phyloP scores from a whole-genome alignment of 2,797 vertebrate species.

The Gallinago nigripennis region DNA sequence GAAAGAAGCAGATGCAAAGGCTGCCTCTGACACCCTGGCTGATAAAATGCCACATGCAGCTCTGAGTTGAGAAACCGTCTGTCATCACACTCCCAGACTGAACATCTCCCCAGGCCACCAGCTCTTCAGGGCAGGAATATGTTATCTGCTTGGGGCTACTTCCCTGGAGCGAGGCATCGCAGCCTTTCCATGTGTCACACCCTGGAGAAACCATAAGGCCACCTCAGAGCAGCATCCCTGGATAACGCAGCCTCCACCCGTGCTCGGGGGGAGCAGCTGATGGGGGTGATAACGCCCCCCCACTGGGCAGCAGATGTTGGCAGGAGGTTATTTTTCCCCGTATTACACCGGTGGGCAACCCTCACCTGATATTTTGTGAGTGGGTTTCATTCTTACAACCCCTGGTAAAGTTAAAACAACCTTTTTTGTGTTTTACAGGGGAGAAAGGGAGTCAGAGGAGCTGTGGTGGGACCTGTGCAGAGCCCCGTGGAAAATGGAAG shows the following conservation, averaged over 20 bases:
- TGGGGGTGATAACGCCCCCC: not conserved
- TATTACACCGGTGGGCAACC: not conserved
- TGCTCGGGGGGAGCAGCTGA: fast-evolving
- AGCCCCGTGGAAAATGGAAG: not conserved
- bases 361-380: not conserved
- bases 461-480: not conserved
- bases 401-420: not conserved
- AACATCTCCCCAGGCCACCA: not conserved
- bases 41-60: not conserved
- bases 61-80: not conserved
- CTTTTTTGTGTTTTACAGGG: not conserved
- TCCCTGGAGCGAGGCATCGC: not conserved
- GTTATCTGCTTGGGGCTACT: not conserved
- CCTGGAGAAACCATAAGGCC: not conserved
- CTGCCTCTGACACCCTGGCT: not conserved
- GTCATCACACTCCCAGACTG: not conserved
- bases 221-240: not conserved
- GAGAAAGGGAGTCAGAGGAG: not conserved
- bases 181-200: too few species aligned
- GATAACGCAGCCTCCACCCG: not conserved
- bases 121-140: not conserved
- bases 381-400: not conserved
- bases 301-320: fast-evolving
- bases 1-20: not conserved
- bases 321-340: not conserved